Conservation (phyloP, 2,113 vertebrate genomes). For the Burhinus oedicnemus region DNA sequence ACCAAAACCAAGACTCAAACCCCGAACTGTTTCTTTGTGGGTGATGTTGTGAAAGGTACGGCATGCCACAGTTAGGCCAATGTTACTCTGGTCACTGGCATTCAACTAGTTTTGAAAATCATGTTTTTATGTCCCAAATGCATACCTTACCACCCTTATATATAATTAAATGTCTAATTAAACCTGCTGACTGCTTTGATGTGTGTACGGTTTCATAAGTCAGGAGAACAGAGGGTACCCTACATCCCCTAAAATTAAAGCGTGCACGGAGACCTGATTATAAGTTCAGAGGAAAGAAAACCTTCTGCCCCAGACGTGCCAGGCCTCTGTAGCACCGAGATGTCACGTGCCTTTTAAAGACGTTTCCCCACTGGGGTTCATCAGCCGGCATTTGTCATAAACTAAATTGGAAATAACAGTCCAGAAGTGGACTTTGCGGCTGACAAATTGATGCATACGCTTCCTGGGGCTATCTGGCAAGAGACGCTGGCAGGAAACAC, state of each 20-base stretch:
- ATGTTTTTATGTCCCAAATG: slow-evolving; percentile 11
- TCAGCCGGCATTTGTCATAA: not conserved
- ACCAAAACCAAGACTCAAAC: not conserved
- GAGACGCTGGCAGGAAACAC: not conserved
- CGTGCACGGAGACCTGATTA: not conserved
- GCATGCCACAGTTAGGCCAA: rapidly evolving
- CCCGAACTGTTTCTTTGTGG: not conserved
- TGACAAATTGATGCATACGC: rapidly evolving
- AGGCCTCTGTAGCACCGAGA: not conserved
- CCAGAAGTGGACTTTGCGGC: not conserved
- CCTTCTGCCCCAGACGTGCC: not conserved
- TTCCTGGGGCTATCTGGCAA: not conserved
- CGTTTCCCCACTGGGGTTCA: not conserved
- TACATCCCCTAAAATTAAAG: not conserved
- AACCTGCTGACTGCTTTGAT: slow-evolving; percentile 42
- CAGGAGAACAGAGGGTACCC: slow-evolving; percentile 5
- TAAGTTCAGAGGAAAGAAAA: not conserved
- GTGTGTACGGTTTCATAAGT: slow-evolving; percentile 9
- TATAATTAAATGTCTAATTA: slow-evolving; percentile 50
- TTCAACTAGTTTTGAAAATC: not conserved
- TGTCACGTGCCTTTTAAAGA: not conserved
- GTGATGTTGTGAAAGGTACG: not conserved
- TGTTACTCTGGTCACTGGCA: not conserved
- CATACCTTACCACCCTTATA: not conserved
- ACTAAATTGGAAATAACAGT: not conserved